Base-by-base conservation (phyloP, 2,113 vertebrate species). In the Oryctolagus cuniculus region DNA sequence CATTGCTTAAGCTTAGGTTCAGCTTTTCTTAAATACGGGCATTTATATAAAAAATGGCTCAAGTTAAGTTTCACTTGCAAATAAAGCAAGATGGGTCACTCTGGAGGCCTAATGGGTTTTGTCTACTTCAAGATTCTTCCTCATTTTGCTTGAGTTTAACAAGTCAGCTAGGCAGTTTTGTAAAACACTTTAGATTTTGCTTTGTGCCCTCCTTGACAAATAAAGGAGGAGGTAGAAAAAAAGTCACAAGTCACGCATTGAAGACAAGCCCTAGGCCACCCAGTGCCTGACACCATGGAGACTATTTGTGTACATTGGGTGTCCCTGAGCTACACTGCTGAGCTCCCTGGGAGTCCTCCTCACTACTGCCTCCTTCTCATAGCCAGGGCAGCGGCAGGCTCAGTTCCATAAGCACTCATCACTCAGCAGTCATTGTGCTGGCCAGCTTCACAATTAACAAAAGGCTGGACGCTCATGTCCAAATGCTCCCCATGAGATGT, bases 281-380 rank as follows among this genome's bases (percentile, higher is more conserved):
- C 5, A 31, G n/a, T 29, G 44, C 24, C 38, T 80, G 61, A 44
- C 7, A 8, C 15, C 0, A 0, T 0, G 2, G 36, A 6, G 8
- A 31, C 24, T 2, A 25, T n/a, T 66, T 3, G 29, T n/a, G 31
- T 5, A 16, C 2, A 0, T 51, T 38, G 44, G 2, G 44, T 29
- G 21, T 77, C 44, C 36, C 49, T 3, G 9, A 25, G 49, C 4
- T 31, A 10, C 25, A 21, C 27, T 34, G 6, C 25, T 1, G 2
- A n/a, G 31, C 61, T 70, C 22, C 25, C 38, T 15, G 21, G 25
- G 21, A 9, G 2, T 31, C 38, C 12, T 34, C 22, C 75, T 12
- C 0, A 4, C 17, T 5, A 4, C 34, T 3, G 2, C 25, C 49
- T 38, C 10, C 25, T 67, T 53, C 49, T 87, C 19, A 87, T 1